phyloP scores from a whole-genome alignment of 2,888 invertebrate genomes.

The Loripinus fragilis region DNA sequence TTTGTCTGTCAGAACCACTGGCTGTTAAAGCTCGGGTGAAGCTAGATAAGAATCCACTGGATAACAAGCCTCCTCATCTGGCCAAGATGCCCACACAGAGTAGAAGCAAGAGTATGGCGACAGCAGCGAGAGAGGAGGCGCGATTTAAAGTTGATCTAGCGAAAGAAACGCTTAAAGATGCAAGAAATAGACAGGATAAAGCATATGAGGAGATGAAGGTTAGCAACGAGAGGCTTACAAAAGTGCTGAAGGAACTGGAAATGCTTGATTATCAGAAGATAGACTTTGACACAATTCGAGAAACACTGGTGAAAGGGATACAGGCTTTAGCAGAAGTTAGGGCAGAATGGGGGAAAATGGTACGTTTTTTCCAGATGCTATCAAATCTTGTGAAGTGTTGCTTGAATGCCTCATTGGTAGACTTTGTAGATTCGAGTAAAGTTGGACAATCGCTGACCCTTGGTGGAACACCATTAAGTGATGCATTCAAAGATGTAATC shows the following conservation, averaged over 20 bases:
- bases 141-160: conserved; percentile 9
- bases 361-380: neutral
- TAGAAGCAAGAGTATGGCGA: neutral
- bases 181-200: conserved; percentile 4
- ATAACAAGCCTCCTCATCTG: conserved; percentile 1
- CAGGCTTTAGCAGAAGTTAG: conserved; percentile 1
- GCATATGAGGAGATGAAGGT: neutral
- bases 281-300: conserved; percentile 5
- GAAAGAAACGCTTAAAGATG: conserved; percentile 15
- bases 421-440: neutral
- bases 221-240: conserved; percentile 1
- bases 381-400: conserved; percentile 11
- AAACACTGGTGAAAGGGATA: neutral
- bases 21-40: neutral
- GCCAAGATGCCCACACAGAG: conserved; percentile 7
- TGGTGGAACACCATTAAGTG: neutral
- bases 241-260: conserved; percentile 2
- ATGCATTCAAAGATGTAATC: neutral
- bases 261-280: neutral
- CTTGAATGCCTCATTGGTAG: neutral
- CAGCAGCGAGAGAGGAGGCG: neutral
- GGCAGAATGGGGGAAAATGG: conserved; percentile 2
- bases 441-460: neutral
- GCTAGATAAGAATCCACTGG: neutral
- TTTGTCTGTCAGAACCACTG: neutral